Evolutionary conservation across 2,113 vertebrate genomes (phyloP), one percentile per base, ranked within the genome.

Genomic region (Oryzias woworae): DNA sequence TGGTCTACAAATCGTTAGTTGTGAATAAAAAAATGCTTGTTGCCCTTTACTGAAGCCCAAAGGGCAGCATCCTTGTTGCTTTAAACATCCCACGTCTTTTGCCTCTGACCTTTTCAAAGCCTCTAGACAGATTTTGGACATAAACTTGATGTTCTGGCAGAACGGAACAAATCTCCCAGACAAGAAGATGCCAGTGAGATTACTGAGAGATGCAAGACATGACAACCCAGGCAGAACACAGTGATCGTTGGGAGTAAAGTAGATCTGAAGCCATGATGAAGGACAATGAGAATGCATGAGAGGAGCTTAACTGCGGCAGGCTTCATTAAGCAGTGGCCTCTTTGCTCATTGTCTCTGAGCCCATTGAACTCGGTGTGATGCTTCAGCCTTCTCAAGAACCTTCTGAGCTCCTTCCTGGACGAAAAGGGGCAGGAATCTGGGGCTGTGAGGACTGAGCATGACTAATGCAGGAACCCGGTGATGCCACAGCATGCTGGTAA

Each of bases 291-390:
- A 18, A 53, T 71, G 57, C 79, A 77, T 77, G 53, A 85, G 78
- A 84, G 84, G 68, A 74, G 84, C 88, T 87, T 82, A 86, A 74
- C 73, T 53, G 63, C 36, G 44, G 66, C 20, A 69, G 69, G 80
- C 89, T 84, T 88, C 84, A 88, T 88, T 82, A 89, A 91, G 85
- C 58, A 75, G 71, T 67, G 77, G 82, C 86, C 84, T 85, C 86
- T 81, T 70, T 58, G 80, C 76, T 82, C 87, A 86, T 90, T 92
- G 86, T 90, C 79, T 85, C 77, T 41, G 50, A 65, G 69, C 50
- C 82, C 65, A 80, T 82, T 88, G 85, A 88, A 81, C 83, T 74
- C 66, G 36, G 13, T 48, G 54, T 57, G 55, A 60, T 7, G 31
- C 77, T 77, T 42, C 52, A 41, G 54, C 52, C 72, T 66, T 68